Conservation (phyloP, 2,888 invertebrate species). For the Carpatolechia fugitivella region DNA sequence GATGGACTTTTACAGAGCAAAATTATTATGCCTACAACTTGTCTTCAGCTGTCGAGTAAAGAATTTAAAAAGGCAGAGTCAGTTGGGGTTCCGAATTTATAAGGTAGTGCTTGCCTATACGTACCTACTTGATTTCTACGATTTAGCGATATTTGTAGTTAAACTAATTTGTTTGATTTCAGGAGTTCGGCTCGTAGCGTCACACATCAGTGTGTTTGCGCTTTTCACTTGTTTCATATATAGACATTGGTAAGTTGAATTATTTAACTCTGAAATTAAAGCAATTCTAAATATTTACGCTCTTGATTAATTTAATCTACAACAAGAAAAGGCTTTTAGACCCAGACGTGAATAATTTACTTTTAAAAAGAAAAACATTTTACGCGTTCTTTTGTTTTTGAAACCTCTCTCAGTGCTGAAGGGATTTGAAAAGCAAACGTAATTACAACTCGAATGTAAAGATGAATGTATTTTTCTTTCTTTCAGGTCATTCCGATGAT, state of each 20-base stretch:
- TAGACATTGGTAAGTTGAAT: conserved; percentile 52
- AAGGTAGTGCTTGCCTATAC: no score
- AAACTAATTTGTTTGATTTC: conserved; percentile 25
- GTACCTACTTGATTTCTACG: neutral
- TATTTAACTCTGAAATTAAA: neutral
- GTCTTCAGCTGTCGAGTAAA: neutral
- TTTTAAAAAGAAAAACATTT: neutral
- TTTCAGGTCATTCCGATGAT: conserved; percentile 70
- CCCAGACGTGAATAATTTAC: neutral
- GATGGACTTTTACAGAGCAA: neutral
- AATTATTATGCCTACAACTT: neutral
- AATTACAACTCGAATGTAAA: neutral
- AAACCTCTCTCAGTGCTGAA: no score
- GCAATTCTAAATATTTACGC: no score
- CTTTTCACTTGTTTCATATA: conserved; percentile 53
- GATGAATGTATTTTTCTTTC: conserved; percentile 19
- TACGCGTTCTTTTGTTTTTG: neutral
- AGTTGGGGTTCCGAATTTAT: no score
- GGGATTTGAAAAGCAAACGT: neutral
- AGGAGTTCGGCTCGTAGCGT: conserved; percentile 48
- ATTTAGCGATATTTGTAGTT: no score
- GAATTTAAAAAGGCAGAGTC: neutral
- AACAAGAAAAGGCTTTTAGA: neutral
- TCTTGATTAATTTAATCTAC: neutral
- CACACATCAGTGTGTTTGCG: conserved; percentile 43